Base-by-base conservation (phyloP, 2,113 vertebrate genomes). In the Ptilorrhoa leucosticta region DNA sequence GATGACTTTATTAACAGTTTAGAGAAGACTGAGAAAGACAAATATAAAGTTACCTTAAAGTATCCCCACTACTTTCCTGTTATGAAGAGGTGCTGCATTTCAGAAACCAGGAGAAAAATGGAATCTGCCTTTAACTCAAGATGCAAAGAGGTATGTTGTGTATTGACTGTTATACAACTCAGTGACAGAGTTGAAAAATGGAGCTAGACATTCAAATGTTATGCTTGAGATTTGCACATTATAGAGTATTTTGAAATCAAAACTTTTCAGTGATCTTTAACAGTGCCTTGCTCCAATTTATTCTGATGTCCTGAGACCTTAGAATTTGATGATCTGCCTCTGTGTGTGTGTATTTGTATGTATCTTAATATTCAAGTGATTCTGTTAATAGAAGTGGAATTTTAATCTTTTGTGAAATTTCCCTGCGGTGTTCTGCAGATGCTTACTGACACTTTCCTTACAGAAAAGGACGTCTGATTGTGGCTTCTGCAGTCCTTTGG, bases 11-110 rank as follows among this genome's bases (percentile, higher is more conserved):
- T 99, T 89, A 98, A 98, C 35, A 98, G 96, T 57, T 97, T 99
- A 96, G 98, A 99, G 87, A 98, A 97, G 94, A 98, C 95, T 7
- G 96, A 94, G 44, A 97, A 98, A 42, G 97, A 97, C 45, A 97
- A 88, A 53, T 99, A 98, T 76, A 99, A 98, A 95, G 97, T 99
- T 83, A 99, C 99, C 10, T 98, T 99, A 75, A 98, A 99, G 56
- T 99, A 99, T 96, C 99, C 99, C 13, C 99, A 99, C 95, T 99
- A 99, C 97, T 99, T 98, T 96, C 99, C 99, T 35, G 94, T 99
- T 94, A 98, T 99, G 98, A 99, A 99, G 97, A 98, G 99, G 81
- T 99, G 99, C 94, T 98, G 98, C 89, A 89, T 99, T 92, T 98
- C 98, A 16, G 99, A 99, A 97, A 99, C 98, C 37, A 98, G 99